Conservation (phyloP, 2,888 invertebrate species). For the Clistopyga incitator region DNA sequence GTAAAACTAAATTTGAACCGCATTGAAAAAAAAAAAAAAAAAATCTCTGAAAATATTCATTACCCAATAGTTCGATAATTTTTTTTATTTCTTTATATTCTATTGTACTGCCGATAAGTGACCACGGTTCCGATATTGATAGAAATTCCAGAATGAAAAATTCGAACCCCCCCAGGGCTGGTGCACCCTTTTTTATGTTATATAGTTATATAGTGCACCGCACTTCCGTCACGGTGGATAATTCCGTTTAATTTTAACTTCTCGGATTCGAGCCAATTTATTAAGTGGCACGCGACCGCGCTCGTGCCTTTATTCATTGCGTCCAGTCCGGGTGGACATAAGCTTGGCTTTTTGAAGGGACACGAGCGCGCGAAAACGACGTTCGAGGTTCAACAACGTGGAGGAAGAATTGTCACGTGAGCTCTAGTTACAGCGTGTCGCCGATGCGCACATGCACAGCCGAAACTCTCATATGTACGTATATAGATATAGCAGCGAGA, state of each 20-base stretch:
- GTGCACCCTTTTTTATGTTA: neutral
- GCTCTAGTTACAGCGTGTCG: slow-evolving; percentile 63
- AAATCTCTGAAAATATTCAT: neutral
- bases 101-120: neutral
- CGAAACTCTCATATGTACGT: neutral
- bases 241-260: slow-evolving; percentile 28
- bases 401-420: slow-evolving; percentile 55
- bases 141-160: neutral
- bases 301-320: slow-evolving; percentile 40
- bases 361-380: slow-evolving; percentile 42
- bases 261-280: slow-evolving; percentile 43
- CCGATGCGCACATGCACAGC: slow-evolving; percentile 23
- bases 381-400: slow-evolving; percentile 42
- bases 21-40: too few relatives aligned
- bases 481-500: neutral
- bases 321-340: neutral
- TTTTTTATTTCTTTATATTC: neutral
- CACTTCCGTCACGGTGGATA: neutral
- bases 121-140: neutral
- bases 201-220: neutral
- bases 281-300: slow-evolving; percentile 64
- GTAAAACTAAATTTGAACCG: too few relatives aligned
- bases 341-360: slow-evolving; percentile 19
- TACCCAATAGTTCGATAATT: neutral
- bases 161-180: neutral